Base-by-base conservation (phyloP, 2,888 invertebrate genomes). In the Sericinus montela region DNA sequence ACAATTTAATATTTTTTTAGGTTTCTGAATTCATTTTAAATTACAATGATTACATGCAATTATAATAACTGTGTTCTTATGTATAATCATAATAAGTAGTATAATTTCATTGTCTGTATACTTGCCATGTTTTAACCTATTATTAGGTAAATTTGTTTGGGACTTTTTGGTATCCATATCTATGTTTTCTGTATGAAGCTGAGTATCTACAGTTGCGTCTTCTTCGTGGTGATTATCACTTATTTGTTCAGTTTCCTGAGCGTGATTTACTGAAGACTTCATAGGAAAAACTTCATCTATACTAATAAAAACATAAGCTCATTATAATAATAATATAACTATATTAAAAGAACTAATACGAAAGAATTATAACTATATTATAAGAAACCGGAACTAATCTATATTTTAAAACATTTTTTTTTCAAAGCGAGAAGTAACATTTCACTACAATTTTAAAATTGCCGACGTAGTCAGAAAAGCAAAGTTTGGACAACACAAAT, bases 111-210 rank as follows among this genome's bases (percentile, higher is more conserved):
- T n/a, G n/a, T n/a, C n/a, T n/a, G n/a, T n/a, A n/a, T n/a, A 47
- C 63, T 60, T 60, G 81, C 82, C 76, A 65, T 64, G 63, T 54
- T 69, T 73, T 16, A 57, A 52, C 63, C 68, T 65, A 56, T 70
- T 73, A 53, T 72, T 80, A 15, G 69, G 63, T 48, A 66, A 56
- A 65, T 72, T 74, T 50, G 61, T 60, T 60, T 79, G 75, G 34
- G 71, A 58, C 57, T 83, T 83, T 57, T 82, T 81, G 37, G 62
- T 56, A 54, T 75, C 75, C 49, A 66, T 61, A 13, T 82, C 75
- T 78, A 80, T 80, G 37, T 51, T 68, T 54, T 69, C 72, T 34
- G 55, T 44, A 38, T 71, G 69, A 38, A 74, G 57, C 45, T 70
- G 62, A 48, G 60, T 64, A 29, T 65, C 64, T 7, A 60, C 67